phyloP scores from a whole-genome alignment of 2,797 vertebrate genomes.

The Alca torda region DNA sequence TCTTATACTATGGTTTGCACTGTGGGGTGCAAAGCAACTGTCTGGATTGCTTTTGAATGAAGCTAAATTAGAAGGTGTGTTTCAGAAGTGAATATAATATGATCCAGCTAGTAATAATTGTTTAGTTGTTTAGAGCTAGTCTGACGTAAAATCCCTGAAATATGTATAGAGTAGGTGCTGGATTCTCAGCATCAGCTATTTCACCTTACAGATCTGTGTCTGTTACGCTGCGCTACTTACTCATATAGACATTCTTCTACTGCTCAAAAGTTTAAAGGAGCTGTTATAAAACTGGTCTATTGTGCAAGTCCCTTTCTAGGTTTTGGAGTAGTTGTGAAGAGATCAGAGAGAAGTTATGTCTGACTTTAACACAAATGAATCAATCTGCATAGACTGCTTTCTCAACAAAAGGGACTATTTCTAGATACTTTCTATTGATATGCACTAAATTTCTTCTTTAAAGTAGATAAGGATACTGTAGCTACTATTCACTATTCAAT shows the following conservation, averaged over 20 bases:
- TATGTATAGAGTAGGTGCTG: neutral
- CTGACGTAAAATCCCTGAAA: neutral
- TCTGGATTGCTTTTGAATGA: neutral
- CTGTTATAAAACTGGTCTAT: neutral
- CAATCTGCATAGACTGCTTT: neutral
- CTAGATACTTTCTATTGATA: neutral
- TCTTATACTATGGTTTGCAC: neutral
- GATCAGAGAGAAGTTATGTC: neutral
- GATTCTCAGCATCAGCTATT: neutral
- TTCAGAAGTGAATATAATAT: neutral
- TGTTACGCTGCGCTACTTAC: fast-evolving
- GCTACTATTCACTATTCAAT: neutral
- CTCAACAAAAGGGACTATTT: neutral
- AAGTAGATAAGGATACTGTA: neutral
- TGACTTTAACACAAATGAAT: neutral
- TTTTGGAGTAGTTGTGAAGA: neutral
- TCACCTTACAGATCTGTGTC: neutral
- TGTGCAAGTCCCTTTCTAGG: neutral
- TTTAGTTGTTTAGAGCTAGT: neutral
- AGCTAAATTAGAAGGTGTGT: neutral
- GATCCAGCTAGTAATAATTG: neutral
- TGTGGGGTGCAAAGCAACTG: neutral
- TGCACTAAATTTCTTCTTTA: neutral
- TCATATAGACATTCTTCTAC: neutral
- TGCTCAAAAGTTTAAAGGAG: neutral